Evolutionary conservation across 2,797 vertebrate species (phyloP), one percentile per base, ranked within the genome.

Genomic region (Sebastiscus albofasciatus): DNA sequence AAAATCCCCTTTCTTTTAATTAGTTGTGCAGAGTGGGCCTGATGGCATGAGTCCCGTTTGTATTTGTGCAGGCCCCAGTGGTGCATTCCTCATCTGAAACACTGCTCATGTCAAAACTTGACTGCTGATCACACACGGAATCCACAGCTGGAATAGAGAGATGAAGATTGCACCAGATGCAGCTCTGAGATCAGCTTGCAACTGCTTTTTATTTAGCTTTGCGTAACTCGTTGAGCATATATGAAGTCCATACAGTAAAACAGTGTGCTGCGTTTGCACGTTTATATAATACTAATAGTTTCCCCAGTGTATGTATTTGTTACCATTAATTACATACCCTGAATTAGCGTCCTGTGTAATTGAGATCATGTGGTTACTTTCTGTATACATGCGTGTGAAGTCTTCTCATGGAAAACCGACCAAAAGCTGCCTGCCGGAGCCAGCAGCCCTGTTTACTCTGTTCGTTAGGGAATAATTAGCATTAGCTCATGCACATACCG

Each of bases 41-140:
- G 81, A 83, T 90, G 85, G 79, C 80, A 87, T 78, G 67, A 64
- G 71, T 90, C 76, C 58, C 61, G 1, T 90, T 88, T 86, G 73
- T 87, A 84, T 91, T 89, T 83, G 79, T 86, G 83, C 82, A 89
- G 80, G 80, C 75, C 77, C 46, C 60, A 75, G 65, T 87, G 71
- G 72, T 90, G 82, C 91, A 90, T 94, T 94, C 93, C 91, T 91
- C 65, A 65, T 88, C 83, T 90, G 72, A 90, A 93, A 83, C 76
- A 62, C 62, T 33, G 58, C 77, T 93, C 93, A 52, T 93, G 92
- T 94, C 90, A 89, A 90, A 93, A 94, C 94, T 75, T 93, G 93
- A 93, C 87, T 91, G 77, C 68, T 64, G 83, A 86, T 91, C 81
- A 86, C 54, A 80, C 67, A 62, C 29, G 58, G 75, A 85, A 81